Base-by-base conservation (phyloP, 2,797 vertebrate genomes). In the Enoplosus armatus region DNA sequence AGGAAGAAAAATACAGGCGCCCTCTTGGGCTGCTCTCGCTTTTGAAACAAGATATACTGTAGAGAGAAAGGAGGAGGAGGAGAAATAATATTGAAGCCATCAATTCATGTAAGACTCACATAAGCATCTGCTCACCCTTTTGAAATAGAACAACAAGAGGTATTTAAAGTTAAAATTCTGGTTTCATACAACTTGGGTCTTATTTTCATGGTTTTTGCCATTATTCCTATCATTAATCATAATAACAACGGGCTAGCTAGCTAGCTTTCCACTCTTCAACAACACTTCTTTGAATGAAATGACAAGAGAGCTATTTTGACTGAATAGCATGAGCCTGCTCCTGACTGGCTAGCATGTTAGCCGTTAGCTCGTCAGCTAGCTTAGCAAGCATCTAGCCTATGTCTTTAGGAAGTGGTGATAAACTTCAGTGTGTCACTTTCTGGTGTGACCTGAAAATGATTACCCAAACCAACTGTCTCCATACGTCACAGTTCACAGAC, bases 41-140 rank as follows among this genome's bases (percentile, higher is more conserved):
- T 90, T 89, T 92, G 86, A 88, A 90, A 90, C 80, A 78, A 88
- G 91, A 92, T 91, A 87, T 79, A 63, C 64, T 80, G 74, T 76
- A 77, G 58, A 85, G 83, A 79, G 75, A 61, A 37, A 79, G 82
- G 73, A 43, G 64, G 74, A 82, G 86, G 84, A 80, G 89, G 78
- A 77, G 82, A 66, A 83, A 87, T 83, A 76, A 80, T 85, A 89
- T 90, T 89, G 80, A 87, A 87, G 85, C 89, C 90, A 88, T 93
- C 85, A 89, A 90, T 93, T 92, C 89, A 91, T 86, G 83, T 90
- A 80, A 83, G 82, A 80, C 84, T 89, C 84, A 65, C 74, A 74
- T 41, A 71, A 75, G 80, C 84, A 75, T 85, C 53, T 29, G 58
- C 55, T 76, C 59, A 56, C 26, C 68, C 66, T 55, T 76, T 66